A percentile compares a stretch with the other conserved stretches of the same genome.
Conservation (phyloP, 1,140 invertebrate genomes). For the Penaeus japonicus region DNA sequence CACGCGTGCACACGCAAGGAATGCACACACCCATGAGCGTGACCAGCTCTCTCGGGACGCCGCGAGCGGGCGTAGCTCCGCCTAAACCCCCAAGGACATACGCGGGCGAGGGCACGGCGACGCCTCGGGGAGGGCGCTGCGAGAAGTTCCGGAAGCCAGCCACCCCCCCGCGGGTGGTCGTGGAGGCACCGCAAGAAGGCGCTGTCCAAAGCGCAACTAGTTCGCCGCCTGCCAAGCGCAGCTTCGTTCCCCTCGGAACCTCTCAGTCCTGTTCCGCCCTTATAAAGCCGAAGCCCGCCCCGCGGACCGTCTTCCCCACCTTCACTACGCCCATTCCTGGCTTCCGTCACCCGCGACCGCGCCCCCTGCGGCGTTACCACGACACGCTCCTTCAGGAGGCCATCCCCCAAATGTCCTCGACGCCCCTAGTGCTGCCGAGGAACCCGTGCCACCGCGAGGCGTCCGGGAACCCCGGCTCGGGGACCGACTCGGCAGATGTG, state of each 20-base stretch:
- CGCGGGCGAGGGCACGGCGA: not conserved
- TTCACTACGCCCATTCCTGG: not conserved
- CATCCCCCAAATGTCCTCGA: no score
- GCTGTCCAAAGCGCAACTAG: no score
- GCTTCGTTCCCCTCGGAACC: not conserved
- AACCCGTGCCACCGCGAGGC: no score
- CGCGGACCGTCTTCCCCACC: slow-evolving; percentile 16
- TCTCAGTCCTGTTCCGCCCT: not conserved
- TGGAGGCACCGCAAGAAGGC: no score
- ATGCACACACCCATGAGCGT: no score
- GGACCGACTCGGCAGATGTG: no score
- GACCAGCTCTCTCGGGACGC: no score
- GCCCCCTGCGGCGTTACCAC: no score
- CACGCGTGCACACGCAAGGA: no score
- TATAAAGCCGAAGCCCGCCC: slow-evolving; percentile 20
- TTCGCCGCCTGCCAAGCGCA: not conserved
- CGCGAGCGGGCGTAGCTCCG: not conserved
- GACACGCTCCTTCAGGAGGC: no score
- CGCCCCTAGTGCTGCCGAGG: no score
- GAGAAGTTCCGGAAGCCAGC: not conserved
- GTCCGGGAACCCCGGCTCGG: no score
- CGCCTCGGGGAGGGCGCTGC: not conserved
- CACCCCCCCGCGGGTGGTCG: not conserved
- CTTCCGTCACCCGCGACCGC: not conserved
- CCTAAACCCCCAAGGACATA: slow-evolving; percentile 3